Evolutionary conservation across 2,113 vertebrate species (phyloP).

Genomic region (Chloropsis hardwickii): DNA sequence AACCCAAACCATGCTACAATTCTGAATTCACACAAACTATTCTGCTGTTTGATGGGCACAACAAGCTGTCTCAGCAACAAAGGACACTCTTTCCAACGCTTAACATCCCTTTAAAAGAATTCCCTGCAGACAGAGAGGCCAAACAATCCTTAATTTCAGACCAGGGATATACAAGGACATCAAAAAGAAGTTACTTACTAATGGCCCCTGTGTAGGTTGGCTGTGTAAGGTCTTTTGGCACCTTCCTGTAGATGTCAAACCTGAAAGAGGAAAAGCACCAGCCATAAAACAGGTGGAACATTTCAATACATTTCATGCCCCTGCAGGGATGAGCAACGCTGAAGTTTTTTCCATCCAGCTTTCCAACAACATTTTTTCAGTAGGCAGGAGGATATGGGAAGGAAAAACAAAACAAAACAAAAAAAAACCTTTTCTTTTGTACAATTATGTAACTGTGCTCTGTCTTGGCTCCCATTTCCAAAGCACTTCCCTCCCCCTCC

Average conservation of each 20-base stretch:
- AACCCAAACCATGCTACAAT: background rate
- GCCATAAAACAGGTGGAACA: conserved; percentile 48
- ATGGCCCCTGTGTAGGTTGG: conserved; percentile 98
- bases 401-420: background rate
- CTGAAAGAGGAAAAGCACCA: conserved; percentile 71
- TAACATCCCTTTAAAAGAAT: background rate
- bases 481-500: background rate
- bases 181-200: conserved; percentile 83
- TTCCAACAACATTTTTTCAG: conserved; percentile 51
- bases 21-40: background rate
- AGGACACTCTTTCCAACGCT: background rate
- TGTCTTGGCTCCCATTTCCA: background rate
- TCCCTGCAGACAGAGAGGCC: background rate
- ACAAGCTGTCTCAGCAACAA: background rate
- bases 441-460: conserved; percentile 44
- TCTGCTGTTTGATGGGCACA: background rate
- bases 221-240: conserved; percentile 99
- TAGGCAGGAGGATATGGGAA: background rate
- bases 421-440: background rate
- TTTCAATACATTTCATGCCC: conserved; percentile 10
- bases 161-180: background rate
- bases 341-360: conserved; percentile 46
- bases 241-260: conserved; percentile 99
- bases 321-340: background rate
- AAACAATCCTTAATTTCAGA: conserved; percentile 28